Evolutionary conservation across 35 echinoderm and acorn worm species (phyloP), one percentile per base, ranked within the genome.

Genomic region (Apostichopus japonicus): DNA sequence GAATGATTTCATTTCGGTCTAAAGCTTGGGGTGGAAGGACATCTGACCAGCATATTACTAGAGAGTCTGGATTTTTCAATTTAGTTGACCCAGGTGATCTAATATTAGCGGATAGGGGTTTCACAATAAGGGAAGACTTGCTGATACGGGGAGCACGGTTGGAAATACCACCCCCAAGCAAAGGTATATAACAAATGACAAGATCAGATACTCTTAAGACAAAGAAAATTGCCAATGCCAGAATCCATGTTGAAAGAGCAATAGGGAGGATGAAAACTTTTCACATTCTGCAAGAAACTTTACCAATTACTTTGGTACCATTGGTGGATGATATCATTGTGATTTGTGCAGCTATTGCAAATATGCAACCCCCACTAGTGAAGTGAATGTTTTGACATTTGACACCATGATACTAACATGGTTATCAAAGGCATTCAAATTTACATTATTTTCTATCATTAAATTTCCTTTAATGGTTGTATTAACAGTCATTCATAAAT

Each of bases 231-330:
- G 94, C 94, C 21, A 95, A 95, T 33, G 10, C 72, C 6, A 55
- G 90, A 15, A 95, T 95, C 5, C 94, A 95, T 80, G 94, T 95
- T 1, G 94, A 95, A 22, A 90, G 91, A 87, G 94, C 91, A 10
- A 95, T 92, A 5, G 24, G 58, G 13, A 27, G 94, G 65, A 9
- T 95, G 4, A 95, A 95, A 72, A 19, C 8, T 6, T 95, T 92
- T 55, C 2, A 79, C 8, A 95, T 95, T 24, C 54, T 95, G 6
- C 10, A 77, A 23, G 11, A 19, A 11, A 95, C 94, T 24, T 13
- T 95, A 23, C 90, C 94, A 70, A 88, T 92, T 72, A 87, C 82
- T n/a, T 78, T 95, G 5, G 17, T 92, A 58, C 90, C 90, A 5
- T 23, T 55, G 22, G 15, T 55, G 17, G 94, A 95, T 79, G 80